Percentiles rank a stretch among this genome's conserved stretches.
Conservation (phyloP, 2,113 vertebrate genomes). For the Trichomycterus rosablanca region DNA sequence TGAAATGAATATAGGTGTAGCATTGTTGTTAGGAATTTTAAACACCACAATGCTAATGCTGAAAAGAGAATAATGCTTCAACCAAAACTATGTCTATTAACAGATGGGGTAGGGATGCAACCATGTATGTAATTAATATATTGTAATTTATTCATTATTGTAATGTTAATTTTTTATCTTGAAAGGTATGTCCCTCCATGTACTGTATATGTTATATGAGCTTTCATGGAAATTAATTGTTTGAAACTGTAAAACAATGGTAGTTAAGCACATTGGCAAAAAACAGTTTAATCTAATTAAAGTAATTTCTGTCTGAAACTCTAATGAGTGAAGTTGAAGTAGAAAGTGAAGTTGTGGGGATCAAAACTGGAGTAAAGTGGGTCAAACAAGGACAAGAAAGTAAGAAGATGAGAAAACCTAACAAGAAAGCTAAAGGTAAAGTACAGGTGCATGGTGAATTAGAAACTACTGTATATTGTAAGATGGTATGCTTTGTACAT, state of each 20-base stretch:
- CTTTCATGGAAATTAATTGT: conserved; percentile 9
- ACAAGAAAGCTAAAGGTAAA: neutral
- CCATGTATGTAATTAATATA: too few species aligned
- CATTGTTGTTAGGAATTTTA: too few species aligned
- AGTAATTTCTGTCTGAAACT: conserved; percentile 34
- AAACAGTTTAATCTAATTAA: conserved; percentile 45
- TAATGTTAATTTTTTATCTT: neutral
- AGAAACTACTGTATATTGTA: conserved; percentile 11
- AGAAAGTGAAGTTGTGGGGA: conserved; percentile 19
- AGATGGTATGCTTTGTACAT: conserved; percentile 11
- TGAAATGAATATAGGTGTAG: too few species aligned
- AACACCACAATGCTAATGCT: too few species aligned
- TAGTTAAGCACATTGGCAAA: conserved; percentile 33
- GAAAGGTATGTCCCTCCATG: neutral
- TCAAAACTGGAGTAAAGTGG: neutral
- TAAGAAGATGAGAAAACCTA: neutral
- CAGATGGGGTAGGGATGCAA: too few species aligned
- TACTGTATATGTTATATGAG: neutral
- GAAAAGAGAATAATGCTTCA: too few species aligned
- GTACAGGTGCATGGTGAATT: conserved; percentile 2
- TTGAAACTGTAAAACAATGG: conserved; percentile 30
- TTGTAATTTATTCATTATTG: neutral
- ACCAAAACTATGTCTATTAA: too few species aligned
- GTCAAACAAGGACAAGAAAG: conserved; percentile 22
- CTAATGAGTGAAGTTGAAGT: conserved; percentile 29